A percentile compares a stretch with the other conserved stretches of the same genome.
These are phyloP conservation scores for Candidula unifasciata DNA, from an alignment of 2,888 invertebrate genomes.

Conservation along the genomic window DNA sequence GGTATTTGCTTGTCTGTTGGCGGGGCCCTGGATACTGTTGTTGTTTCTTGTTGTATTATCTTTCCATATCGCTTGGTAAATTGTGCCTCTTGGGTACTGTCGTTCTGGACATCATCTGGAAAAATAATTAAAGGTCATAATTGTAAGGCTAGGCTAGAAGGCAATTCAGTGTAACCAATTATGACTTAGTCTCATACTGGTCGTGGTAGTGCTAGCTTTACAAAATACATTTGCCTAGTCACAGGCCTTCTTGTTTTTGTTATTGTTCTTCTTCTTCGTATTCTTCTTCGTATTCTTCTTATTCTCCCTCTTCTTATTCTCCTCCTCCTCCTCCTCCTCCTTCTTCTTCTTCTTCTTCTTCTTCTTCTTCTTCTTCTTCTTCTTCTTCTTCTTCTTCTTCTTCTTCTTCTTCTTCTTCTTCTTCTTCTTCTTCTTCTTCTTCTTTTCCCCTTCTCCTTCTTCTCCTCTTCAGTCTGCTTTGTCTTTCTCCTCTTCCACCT, in stretches of 20 bases:
- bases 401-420: not conserved
- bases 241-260: too few relatives aligned
- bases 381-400: not conserved
- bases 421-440: not conserved
- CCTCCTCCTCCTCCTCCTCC: too few relatives aligned
- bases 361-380: not conserved
- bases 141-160: too few relatives aligned
- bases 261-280: too few relatives aligned
- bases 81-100: too few relatives aligned
- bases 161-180: too few relatives aligned
- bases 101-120: not conserved
- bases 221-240: too few relatives aligned
- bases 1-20: conserved; percentile 14
- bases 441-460: not conserved
- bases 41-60: not conserved
- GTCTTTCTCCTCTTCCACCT: not conserved
- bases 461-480: not conserved
- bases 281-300: too few relatives aligned
- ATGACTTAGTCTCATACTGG: too few relatives aligned
- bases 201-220: too few relatives aligned
- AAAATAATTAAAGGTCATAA: not conserved
- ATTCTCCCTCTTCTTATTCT: not conserved
- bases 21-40: not conserved
- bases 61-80: not conserved
- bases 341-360: not conserved